These are phyloP conservation scores for Mnemiopsis leidyi DNA, from an alignment of 37 sponge, comb jelly and placozoan species.

Conservation along the genomic window DNA sequence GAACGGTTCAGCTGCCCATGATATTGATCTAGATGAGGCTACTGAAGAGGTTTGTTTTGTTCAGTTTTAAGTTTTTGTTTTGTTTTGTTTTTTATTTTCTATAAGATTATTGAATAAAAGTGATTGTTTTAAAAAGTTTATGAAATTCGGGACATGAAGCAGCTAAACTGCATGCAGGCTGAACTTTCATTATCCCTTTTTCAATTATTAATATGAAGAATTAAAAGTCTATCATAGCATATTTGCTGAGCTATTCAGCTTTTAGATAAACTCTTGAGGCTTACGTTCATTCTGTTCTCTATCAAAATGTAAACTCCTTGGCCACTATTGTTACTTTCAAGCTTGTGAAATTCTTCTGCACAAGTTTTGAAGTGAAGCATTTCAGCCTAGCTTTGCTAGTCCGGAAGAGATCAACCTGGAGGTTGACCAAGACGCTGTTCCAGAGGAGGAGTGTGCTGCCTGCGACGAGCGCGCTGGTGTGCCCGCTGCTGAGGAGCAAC, in stretches of 20 bases:
- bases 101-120: neutral
- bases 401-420: neutral
- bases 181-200: neutral
- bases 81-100: neutral
- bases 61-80: neutral
- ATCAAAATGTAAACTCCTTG: neutral
- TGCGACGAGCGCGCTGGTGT: neutral
- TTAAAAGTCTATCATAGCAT: neutral
- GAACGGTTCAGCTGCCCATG: neutral
- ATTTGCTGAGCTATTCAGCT: neutral
- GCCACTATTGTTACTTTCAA: neutral
- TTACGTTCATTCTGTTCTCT: neutral
- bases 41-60: neutral
- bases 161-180: neutral
- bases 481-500: neutral
- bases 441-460: neutral
- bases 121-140: neutral
- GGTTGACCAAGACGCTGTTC: neutral
- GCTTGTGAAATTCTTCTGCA: neutral
- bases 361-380: constrained; percentile 50
- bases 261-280: neutral
- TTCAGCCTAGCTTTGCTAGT: neutral
- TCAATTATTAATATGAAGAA: neutral
- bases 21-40: neutral
- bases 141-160: neutral